phyloP scores from a whole-genome alignment of 2,113 vertebrate genomes.

The Hiodon alosoides region DNA sequence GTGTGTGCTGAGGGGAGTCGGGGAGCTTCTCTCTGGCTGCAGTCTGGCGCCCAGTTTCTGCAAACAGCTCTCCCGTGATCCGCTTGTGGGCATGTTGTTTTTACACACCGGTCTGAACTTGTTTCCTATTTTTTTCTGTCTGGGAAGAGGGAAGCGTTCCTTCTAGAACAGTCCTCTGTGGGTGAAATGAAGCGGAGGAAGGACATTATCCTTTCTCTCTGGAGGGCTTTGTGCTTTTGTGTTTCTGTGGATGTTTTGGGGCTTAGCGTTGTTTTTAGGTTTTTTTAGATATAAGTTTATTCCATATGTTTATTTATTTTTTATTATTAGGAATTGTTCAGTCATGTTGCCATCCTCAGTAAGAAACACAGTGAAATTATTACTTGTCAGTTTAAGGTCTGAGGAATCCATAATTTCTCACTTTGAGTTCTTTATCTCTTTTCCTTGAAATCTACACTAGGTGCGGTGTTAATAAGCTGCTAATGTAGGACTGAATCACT shows the following conservation, averaged over 20 bases:
- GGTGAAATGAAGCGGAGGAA: slow-evolving; percentile 12
- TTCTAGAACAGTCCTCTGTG: slow-evolving; percentile 26
- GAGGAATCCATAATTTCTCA: background rate
- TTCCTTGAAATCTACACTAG: background rate
- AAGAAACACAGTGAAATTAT: background rate
- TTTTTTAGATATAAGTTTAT: no score
- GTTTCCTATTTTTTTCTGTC: slow-evolving; percentile 31
- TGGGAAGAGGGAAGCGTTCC: slow-evolving; percentile 16
- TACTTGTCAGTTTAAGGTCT: background rate
- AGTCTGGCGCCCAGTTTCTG: background rate
- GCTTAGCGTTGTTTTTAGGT: no score
- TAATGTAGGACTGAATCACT: background rate
- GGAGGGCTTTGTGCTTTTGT: background rate
- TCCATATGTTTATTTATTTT: background rate
- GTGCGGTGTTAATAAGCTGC: background rate
- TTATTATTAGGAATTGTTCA: background rate
- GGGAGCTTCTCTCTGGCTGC: background rate
- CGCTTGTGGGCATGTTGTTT: slow-evolving; percentile 37
- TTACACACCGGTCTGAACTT: slow-evolving; percentile 29
- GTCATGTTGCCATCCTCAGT: background rate
- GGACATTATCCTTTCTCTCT: background rate
- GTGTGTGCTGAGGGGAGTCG: background rate
- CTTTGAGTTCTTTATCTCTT: background rate
- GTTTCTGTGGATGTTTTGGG: background rate
- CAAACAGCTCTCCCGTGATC: slow-evolving; percentile 31